A percentile compares a stretch with the other conserved stretches of the same genome.
These are phyloP conservation scores for Euphydryas editha DNA, from an alignment of 2,888 invertebrate genomes.

Conservation along the genomic window DNA sequence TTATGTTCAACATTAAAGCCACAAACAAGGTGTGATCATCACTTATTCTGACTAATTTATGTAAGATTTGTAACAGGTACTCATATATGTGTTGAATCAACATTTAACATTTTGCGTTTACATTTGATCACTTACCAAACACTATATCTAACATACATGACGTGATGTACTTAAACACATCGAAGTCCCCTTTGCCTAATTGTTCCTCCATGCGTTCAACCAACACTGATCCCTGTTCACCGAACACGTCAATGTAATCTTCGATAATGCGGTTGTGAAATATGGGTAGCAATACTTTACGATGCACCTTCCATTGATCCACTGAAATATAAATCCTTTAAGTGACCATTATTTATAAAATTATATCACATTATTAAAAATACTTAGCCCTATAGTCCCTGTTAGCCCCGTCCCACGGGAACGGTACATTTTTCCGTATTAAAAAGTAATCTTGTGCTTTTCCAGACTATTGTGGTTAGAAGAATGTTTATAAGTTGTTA, in stretches of 20 bases:
- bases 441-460: no score
- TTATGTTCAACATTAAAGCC: no score
- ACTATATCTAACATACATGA: conserved; percentile 85
- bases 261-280: conserved; percentile 86
- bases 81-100: background rate
- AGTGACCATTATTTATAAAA: background rate
- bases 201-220: conserved; percentile 67
- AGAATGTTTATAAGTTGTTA: no score
- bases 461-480: no score
- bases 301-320: conserved; percentile 82
- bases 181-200: conserved; percentile 64
- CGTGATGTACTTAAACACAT: conserved; percentile 81
- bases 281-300: conserved; percentile 84
- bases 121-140: conserved; percentile 73
- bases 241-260: conserved; percentile 84
- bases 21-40: no score
- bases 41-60: no score
- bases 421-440: no score
- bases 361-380: no score
- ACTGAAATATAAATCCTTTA: conserved; percentile 60
- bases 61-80: background rate
- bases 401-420: no score
- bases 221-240: conserved; percentile 80
- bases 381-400: no score
- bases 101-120: background rate